These are phyloP conservation scores for Thamnophis elegans DNA, from an alignment of 2,797 vertebrate genomes.

Conservation along the genomic window DNA sequence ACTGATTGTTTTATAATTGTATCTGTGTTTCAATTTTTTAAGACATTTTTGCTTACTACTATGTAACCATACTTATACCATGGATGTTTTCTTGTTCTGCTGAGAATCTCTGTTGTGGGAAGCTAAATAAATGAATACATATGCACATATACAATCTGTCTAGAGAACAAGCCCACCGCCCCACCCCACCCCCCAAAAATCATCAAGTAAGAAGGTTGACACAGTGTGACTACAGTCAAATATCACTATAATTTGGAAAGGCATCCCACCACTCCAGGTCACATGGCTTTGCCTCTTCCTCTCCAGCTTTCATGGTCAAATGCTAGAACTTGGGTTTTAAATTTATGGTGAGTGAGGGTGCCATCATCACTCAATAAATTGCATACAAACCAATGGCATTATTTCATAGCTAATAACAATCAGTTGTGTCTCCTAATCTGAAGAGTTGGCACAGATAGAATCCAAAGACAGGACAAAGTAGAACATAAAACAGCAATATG, in stretches of 20 bases:
- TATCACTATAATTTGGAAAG: neutral
- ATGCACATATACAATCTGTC: neutral
- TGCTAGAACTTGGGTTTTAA: neutral
- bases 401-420: neutral
- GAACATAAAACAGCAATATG: neutral
- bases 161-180: too few species aligned
- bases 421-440: neutral
- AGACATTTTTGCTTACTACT: neutral
- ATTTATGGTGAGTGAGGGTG: neutral
- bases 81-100: neutral
- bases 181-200: neutral
- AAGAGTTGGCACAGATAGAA: neutral
- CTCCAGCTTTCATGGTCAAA: neutral
- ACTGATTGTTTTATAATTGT: neutral
- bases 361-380: neutral
- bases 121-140: neutral
- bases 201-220: neutral
- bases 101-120: neutral
- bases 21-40: neutral
- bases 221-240: constrained; percentile 2
- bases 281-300: neutral
- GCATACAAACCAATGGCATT: neutral
- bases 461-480: neutral
- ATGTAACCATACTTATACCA: neutral
- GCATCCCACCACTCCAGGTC: neutral